phyloP scores from a whole-genome alignment of 2,888 invertebrate genomes.

The Phragmatobia fuliginosa region DNA sequence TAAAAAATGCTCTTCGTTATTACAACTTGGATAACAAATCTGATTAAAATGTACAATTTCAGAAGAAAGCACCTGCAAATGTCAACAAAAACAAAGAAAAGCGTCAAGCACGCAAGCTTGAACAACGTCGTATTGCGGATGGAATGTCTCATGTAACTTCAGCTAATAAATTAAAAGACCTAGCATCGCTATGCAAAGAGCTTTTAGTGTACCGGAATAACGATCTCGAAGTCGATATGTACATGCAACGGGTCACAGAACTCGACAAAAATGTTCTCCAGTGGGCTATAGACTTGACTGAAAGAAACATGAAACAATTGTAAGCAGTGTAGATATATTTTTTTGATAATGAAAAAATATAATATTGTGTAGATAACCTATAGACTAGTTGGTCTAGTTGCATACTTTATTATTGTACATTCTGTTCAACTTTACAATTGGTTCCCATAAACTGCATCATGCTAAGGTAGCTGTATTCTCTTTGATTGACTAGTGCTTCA shows the following conservation, averaged over 20 bases:
- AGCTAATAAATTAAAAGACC: constrained; percentile 87
- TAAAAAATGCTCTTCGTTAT: background rate
- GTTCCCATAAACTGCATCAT: too few species aligned
- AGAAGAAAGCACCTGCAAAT: constrained; percentile 82
- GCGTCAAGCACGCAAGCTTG: constrained; percentile 87
- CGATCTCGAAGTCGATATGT: constrained; percentile 87
- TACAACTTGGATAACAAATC: background rate
- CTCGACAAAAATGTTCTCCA: constrained; percentile 86
- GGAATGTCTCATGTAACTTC: constrained; percentile 87
- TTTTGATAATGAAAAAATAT: background rate
- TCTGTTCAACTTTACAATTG: background rate
- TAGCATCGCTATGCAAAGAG: constrained; percentile 87
- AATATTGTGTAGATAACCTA: background rate
- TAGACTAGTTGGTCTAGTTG: background rate
- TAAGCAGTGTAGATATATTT: constrained; percentile 75
- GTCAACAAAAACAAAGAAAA: constrained; percentile 88
- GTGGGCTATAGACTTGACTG: constrained; percentile 92
- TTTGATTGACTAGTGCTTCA: too few species aligned
- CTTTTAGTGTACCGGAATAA: constrained; percentile 88
- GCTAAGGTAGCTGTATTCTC: too few species aligned
- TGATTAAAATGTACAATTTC: constrained; percentile 42
- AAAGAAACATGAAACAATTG: constrained; percentile 92
- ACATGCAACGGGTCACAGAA: constrained; percentile 86
- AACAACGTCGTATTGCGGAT: constrained; percentile 86
- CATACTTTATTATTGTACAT: background rate